Evolutionary conservation across 2,797 vertebrate species (phyloP).

Genomic region (Kryptolebias ocellatus): DNA sequence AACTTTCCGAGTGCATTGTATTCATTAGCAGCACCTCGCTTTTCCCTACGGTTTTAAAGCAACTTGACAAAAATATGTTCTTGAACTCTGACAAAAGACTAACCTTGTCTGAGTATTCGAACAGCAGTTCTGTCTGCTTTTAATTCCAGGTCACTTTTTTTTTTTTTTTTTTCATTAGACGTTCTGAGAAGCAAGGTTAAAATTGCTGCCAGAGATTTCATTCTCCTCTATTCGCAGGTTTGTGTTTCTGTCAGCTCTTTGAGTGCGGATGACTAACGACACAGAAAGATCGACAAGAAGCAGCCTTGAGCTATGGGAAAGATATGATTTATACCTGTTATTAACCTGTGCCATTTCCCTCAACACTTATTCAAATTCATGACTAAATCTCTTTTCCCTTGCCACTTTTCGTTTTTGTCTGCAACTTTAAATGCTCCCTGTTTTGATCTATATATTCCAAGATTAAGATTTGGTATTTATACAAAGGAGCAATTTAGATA

Average conservation of each 20-base stretch:
- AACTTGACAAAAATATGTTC: slow-evolving; percentile 15
- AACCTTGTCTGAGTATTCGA: slow-evolving; percentile 18
- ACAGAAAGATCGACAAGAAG: slow-evolving; percentile 63
- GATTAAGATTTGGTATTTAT: slow-evolving; percentile 66
- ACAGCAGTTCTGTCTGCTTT: slow-evolving; percentile 39
- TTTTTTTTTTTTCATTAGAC: slow-evolving; percentile 39
- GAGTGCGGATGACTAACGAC: slow-evolving; percentile 69
- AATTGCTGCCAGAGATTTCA: slow-evolving; percentile 51
- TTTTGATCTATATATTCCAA: slow-evolving; percentile 65
- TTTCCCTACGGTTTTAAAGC: slow-evolving; percentile 25
- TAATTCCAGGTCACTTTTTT: slow-evolving; percentile 49
- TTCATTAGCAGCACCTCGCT: slow-evolving; percentile 28
- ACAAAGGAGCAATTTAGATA: slow-evolving; percentile 56
- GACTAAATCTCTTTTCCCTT: slow-evolving; percentile 51
- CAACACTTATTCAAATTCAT: slow-evolving; percentile 68
- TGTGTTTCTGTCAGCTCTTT: slow-evolving; percentile 74
- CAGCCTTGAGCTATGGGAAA: slow-evolving; percentile 64
- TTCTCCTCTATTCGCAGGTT: slow-evolving; percentile 63
- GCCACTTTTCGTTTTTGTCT: slow-evolving; percentile 35
- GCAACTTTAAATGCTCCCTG: slow-evolving; percentile 28
- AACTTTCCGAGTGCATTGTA: slow-evolving; percentile 1
- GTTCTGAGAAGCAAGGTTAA: slow-evolving; percentile 66
- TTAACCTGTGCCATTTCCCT: slow-evolving; percentile 73
- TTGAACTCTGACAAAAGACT: slow-evolving; percentile 26
- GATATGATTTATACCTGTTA: slow-evolving; percentile 75